Conservation (phyloP, 2,888 invertebrate species). For the Caenorhabditis doughertyi region DNA sequence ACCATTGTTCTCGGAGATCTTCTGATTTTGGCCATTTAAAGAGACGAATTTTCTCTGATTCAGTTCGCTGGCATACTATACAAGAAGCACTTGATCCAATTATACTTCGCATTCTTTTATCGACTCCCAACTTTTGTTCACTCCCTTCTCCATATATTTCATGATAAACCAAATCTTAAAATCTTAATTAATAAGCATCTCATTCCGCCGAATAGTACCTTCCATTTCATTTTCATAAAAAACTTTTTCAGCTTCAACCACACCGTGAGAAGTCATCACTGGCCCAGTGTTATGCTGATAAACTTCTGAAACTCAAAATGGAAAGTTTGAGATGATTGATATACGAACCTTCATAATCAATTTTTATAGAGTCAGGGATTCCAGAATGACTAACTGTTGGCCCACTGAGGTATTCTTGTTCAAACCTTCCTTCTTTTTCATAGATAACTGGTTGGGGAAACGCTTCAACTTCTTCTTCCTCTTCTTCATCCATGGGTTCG, state of each 20-base stretch:
- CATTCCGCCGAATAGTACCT: neutral
- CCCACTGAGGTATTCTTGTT: constrained; percentile 8
- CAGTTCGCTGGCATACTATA: constrained; percentile 53
- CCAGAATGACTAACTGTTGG: constrained; percentile 2
- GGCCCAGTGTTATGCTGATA: constrained; percentile 33
- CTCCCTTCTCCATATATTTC: constrained; percentile 53
- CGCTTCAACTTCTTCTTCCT: constrained; percentile 3
- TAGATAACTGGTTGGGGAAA: neutral
- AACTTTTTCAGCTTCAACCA: constrained; percentile 40
- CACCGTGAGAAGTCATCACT: neutral
- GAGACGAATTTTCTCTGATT: constrained; percentile 62
- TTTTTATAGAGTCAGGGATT: constrained; percentile 26
- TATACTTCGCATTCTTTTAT: constrained; percentile 35
- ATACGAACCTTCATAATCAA: constrained; percentile 46
- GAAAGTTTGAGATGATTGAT: neutral
- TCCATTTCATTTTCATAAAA: constrained; percentile 64
- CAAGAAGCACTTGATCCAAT: constrained; percentile 37
- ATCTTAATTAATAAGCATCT: neutral
- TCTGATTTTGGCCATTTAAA: constrained; percentile 65
- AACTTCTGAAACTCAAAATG: constrained; percentile 33
- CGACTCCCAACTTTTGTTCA: constrained; percentile 25
- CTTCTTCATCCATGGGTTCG: constrained; percentile 58
- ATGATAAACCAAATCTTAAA: constrained; percentile 47
- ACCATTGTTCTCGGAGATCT: constrained; percentile 58
- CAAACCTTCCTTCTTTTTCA: constrained; percentile 7